Base-by-base conservation (phyloP, 2,797 vertebrate genomes). In the Takifugu rubripes region DNA sequence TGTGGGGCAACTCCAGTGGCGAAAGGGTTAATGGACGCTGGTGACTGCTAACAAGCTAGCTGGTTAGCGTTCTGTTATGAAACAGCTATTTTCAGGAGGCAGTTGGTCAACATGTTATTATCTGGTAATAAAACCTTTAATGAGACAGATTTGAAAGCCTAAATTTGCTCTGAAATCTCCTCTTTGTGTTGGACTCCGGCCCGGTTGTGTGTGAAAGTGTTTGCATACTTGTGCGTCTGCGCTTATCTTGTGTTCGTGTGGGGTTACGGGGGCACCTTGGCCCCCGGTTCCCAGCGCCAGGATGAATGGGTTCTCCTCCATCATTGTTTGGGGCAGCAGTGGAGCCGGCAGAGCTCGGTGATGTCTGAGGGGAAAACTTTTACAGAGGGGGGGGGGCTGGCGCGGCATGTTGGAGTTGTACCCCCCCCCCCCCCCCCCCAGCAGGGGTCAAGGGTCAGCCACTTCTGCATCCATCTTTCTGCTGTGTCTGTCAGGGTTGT, bases 391-490 rank as follows among this genome's bases (percentile, higher is more conserved):
- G 74, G 82, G 70, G 78, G 85, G 53, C 46, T 64, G 48, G 47
- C 3, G 24, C 78, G 68, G 57, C 64, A 83, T 68, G 72, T 79
- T 87, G 81, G 88, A 87, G 89, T 79, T 80, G 72, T 84, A 86
- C 84, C 83, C 69, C 81, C 66, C 75, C 91, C 91, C 87, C 90
- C 83, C 89, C n/a, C n/a, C n/a, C n/a, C n/a, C 21, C 21, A 1
- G 86, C 65, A 66, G 83, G 88, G 94, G 92, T 93, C 91, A 93
- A 84, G 84, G 94, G 92, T 94, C 89, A 79, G 36, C 83, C 7
- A 50, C 87, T 92, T 92, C 89, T 90, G 93, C 93, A 96, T 97
- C 94, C 90, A 94, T 97, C 94, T 95, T 95, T 77, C 81, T 81
- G 74, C 71, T 53, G 55, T 49, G 81, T 92, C 86, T 93, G 89